These are phyloP conservation scores for Drosophila teissieri DNA, from an alignment of 1,140 invertebrate genomes.

Conservation along the genomic window DNA sequence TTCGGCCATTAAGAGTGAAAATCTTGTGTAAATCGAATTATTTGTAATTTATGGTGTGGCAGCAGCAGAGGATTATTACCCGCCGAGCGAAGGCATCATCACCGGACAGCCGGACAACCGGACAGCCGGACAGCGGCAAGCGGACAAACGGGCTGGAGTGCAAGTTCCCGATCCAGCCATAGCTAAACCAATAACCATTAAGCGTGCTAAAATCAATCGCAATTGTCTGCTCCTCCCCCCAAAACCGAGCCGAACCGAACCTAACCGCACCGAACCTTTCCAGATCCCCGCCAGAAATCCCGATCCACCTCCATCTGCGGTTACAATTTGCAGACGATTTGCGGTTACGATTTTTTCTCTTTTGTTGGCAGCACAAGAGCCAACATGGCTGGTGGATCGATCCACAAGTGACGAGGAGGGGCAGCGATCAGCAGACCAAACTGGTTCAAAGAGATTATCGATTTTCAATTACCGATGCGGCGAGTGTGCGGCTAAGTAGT, in stretches of 20 bases:
- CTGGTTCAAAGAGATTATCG: conserved; percentile 82
- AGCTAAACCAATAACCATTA: conserved; percentile 82
- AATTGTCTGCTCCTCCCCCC: conserved; percentile 42
- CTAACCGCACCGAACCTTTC: conserved; percentile 1
- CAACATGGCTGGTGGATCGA: conserved; percentile 59
- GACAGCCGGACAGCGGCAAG: background rate
- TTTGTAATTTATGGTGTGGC: conserved; percentile 83
- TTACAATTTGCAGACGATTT: conserved; percentile 80
- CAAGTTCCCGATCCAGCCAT: conserved; percentile 46
- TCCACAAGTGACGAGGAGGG: conserved; percentile 13
- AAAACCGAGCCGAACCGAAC: background rate
- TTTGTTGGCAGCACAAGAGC: conserved; percentile 37
- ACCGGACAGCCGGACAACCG: background rate
- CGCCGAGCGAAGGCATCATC: conserved; percentile 34
- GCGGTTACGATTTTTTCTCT: conserved; percentile 54
- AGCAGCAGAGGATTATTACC: conserved; percentile 76
- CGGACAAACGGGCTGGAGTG: conserved; percentile 1
- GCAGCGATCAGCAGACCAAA: conserved; percentile 57
- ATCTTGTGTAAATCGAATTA: conserved; percentile 84
- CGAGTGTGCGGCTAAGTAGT: conserved; percentile 82
- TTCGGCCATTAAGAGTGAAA: conserved; percentile 83
- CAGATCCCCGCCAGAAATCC: conserved; percentile 30
- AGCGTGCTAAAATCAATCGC: conserved; percentile 81
- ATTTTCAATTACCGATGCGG: conserved; percentile 78
- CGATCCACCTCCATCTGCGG: conserved; percentile 59